A percentile compares a stretch with the other conserved stretches of the same genome.
These are phyloP conservation scores for Melanostigma gelatinosum DNA, from an alignment of 2,113 vertebrate species.

Conservation along the genomic window DNA sequence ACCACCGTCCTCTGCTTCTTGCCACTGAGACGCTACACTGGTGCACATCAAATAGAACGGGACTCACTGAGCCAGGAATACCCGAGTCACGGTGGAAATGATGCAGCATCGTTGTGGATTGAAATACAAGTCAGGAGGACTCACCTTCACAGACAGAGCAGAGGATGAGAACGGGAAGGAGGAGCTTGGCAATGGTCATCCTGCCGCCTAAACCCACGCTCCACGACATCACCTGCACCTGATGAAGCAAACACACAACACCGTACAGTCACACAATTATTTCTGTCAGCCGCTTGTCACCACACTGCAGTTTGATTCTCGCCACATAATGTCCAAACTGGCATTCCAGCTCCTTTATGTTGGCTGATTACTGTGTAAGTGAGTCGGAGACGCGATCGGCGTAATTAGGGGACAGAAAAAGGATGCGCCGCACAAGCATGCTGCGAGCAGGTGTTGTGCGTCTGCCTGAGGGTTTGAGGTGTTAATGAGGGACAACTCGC, in stretches of 20 bases:
- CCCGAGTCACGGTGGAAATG: conserved; percentile 1
- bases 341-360: conserved; percentile 18
- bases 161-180: conserved; percentile 78
- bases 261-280: background rate
- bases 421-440: background rate
- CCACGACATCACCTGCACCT: conserved; percentile 78
- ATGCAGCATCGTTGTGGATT: background rate
- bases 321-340: conserved; percentile 10
- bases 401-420: conserved; percentile 25
- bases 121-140: conserved; percentile 11
- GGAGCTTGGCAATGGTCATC: conserved; percentile 78
- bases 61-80: conserved; percentile 1
- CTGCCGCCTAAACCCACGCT: conserved; percentile 70
- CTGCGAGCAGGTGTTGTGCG: conserved; percentile 33
- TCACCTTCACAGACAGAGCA: conserved; percentile 81
- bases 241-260: conserved; percentile 37
- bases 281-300: background rate
- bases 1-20: background rate
- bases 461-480: background rate
- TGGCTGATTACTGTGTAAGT: conserved; percentile 6
- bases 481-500: conserved; percentile 33
- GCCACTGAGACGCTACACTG: background rate
- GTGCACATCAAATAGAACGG: conserved; percentile 5
- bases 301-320: background rate
- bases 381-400: conserved; percentile 13